These are phyloP conservation scores for Coremacera marginata DNA, from an alignment of 2,888 invertebrate species.

Conservation along the genomic window DNA sequence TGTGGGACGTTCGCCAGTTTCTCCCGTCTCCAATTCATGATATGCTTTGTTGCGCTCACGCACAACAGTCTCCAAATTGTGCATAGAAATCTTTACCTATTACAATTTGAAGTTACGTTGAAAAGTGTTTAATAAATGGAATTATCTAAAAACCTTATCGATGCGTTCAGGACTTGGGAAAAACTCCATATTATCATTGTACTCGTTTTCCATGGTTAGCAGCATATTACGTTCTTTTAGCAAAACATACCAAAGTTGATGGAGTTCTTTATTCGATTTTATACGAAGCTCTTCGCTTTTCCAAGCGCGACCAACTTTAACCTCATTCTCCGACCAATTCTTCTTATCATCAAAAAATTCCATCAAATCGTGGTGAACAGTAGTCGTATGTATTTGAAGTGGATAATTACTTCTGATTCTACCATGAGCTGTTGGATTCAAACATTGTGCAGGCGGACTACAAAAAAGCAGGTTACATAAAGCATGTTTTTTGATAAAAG, in stretches of 20 bases:
- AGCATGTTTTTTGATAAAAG: not conserved
- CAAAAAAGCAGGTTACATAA: slow-evolving; percentile 46
- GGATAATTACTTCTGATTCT: not conserved
- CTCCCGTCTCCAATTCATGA: slow-evolving; percentile 89
- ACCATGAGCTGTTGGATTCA: not conserved
- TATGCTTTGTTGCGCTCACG: slow-evolving; percentile 93
- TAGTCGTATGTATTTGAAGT: slow-evolving; percentile 38
- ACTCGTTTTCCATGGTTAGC: slow-evolving; percentile 92
- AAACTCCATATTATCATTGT: slow-evolving; percentile 74
- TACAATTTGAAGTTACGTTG: not conserved
- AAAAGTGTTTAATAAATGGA: not conserved
- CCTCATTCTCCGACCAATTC: slow-evolving; percentile 83
- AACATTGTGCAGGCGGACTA: not conserved
- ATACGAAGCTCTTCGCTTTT: slow-evolving; percentile 89
- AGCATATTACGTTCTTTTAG: slow-evolving; percentile 98
- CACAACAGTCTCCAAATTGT: slow-evolving; percentile 89
- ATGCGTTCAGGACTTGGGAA: slow-evolving; percentile 94
- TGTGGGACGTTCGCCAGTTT: slow-evolving; percentile 82
- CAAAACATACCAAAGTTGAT: slow-evolving; percentile 93
- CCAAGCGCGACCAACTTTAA: slow-evolving; percentile 91
- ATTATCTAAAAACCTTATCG: slow-evolving; percentile 77
- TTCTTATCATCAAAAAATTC: slow-evolving; percentile 91
- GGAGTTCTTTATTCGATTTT: slow-evolving; percentile 95
- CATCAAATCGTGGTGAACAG: slow-evolving; percentile 71
- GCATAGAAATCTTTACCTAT: slow-evolving; percentile 91